Evolutionary conservation across 2,113 vertebrate genomes (phyloP), one percentile per base, ranked within the genome.

Genomic region (Lophochroa leadbeateri): DNA sequence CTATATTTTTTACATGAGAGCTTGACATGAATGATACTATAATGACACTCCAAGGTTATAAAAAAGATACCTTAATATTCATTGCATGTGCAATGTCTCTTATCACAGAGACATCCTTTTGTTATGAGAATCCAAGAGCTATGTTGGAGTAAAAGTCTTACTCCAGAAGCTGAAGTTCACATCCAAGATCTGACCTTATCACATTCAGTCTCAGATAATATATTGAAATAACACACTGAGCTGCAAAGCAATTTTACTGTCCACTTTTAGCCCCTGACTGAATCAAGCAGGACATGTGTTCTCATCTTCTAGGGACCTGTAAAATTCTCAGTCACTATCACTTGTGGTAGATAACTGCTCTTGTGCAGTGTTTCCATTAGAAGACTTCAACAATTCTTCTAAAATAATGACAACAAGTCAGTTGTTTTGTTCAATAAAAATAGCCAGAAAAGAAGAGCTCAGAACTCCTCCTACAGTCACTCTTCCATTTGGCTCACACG

Each of bases 401-500:
- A 29, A 81, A 94, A 76, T 85, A 77, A 63, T 19, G 27, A 89
- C 49, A 81, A 82, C 3, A 90, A 90, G 53, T 57, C 57, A 9
- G 77, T 72, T 94, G 79, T 82, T 86, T 89, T 41, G 63, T 82
- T 93, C 37, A 91, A 82, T 70, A 87, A 85, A 96, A 89, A 91
- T 5, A 76, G 52, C 53, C 53, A 84, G 52, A 79, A 86, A 64
- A 92, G 43, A 86, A 57, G 19, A 83, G 52, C 61, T 82, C 86
- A 85, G 61, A 91, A 92, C 78, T 96, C 84, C 91, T 96, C 81
- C 94, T 91, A 82, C 88, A 91, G 81, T 65, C 74, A 80, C 63
- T 89, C 91, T 77, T 94, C 93, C 95, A 95, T 96, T 89, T 96
- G 91, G 94, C 96, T 94, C 71, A 82, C 53, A 93, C 7, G 6